Percentiles rank a stretch among this genome's conserved stretches.
phyloP scores from a whole-genome alignment of 2,888 invertebrate species.

The Cheilosia vernalis region DNA sequence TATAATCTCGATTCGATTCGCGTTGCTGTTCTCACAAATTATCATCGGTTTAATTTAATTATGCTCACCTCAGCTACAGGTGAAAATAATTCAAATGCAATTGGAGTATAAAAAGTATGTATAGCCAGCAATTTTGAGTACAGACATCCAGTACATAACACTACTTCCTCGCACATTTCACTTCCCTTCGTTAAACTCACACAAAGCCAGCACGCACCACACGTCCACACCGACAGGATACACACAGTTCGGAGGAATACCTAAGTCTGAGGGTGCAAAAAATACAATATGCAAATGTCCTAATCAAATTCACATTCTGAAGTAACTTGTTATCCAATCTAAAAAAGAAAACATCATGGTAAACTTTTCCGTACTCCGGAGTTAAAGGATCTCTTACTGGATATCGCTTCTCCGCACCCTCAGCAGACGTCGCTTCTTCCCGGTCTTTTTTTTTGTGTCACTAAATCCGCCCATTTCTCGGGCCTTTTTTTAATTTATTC shows the following conservation, averaged over 20 bases:
- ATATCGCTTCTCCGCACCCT: conserved; percentile 50
- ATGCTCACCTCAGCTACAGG: conserved; percentile 41
- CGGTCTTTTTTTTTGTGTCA: conserved; percentile 61
- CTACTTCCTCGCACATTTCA: background rate
- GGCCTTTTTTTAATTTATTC: conserved; percentile 80
- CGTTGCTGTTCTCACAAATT: conserved; percentile 38
- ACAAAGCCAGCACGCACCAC: background rate
- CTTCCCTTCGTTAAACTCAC: background rate
- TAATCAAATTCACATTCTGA: conserved; percentile 84
- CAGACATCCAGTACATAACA: background rate
- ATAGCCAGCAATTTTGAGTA: conserved; percentile 17
- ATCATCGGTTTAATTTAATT: conserved; percentile 52
- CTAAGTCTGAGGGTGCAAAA: conserved; percentile 49
- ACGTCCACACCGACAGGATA: background rate
- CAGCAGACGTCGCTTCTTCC: conserved; percentile 40
- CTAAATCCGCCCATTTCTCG: conserved; percentile 80
- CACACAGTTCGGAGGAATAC: conserved; percentile 17
- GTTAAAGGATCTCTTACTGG: conserved; percentile 54
- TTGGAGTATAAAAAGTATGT: conserved; percentile 14
- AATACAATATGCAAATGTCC: conserved; percentile 82
- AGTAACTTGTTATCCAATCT: conserved; percentile 83
- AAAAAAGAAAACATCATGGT: conserved; percentile 43
- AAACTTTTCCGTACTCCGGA: conserved; percentile 59
- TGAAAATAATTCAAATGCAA: conserved; percentile 36
- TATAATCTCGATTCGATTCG: conserved; percentile 43